Base-by-base conservation (phyloP, 2,888 invertebrate genomes). In the Leptinotarsa peninsularis region DNA sequence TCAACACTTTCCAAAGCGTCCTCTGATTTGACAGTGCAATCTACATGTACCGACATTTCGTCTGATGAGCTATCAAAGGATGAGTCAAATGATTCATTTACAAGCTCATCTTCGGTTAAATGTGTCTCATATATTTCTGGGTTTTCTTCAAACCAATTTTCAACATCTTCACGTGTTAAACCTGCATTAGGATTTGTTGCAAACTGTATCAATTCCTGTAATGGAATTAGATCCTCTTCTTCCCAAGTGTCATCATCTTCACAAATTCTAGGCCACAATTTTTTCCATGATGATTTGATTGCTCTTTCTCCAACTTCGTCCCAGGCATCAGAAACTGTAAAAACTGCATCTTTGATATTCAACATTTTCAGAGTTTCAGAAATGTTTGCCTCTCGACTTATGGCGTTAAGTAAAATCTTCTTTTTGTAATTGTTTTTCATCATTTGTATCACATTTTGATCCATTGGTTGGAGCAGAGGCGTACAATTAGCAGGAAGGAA, bases 391-490 rank as follows among this genome's bases (percentile, higher is more conserved):
- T 50, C 50, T 50, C 50, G 50, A 50, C 50, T 50, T 50, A 50
- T 50, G 15, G 13, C 50, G 50, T 50, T 50, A 50, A 50, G 17
- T 14, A 50, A 50, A 50, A 50, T 50, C 50, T 50, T 17, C 13
- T 50, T 50, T 50, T 50, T 50, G 50, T 50, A 50, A 50, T 50
- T 50, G 50, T 50, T 50, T 71, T 74, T 74, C 49, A 74, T 69
- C 49, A 66, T 74, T 71, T 74, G 71, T 49, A 76, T 76, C 17
- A 76, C 54, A 67, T 71, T 71, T 60, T 76, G 76, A 52, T 76
- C 69, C 74, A 76, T 76, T 43, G 74, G 74, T 58, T 76, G 73
- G 49, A 76, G 60, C 18, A 76, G 58, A 43, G 73, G 75, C 43
- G 56, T 56, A 18, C n/a, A 18, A 18, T 56, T 56, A 18, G 56